Base-by-base conservation (phyloP, 1,140 invertebrate genomes). In the Neotoxoptera formosana region DNA sequence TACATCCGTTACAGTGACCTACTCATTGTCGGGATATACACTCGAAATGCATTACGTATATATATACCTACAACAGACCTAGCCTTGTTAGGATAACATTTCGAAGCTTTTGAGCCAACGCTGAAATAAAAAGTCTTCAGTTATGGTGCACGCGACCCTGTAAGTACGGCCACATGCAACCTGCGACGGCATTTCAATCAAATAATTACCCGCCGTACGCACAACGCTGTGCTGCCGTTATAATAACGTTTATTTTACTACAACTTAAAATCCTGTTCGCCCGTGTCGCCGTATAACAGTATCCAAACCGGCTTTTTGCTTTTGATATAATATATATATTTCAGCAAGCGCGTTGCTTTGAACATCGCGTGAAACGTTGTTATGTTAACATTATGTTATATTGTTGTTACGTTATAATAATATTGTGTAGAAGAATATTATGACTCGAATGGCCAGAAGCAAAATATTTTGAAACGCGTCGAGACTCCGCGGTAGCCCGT, bases 301-400 rank as follows among this genome's bases (percentile, higher is more conserved):
- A 76, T n/a, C 60, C 30, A 76, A 76, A 76, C 60, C 60, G 60
- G 60, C 30, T 76, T 76, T 67, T 76, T 76, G 60, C 60, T 76
- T 76, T 76, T 76, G 14, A 76, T 76, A n/a, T 67, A n/a, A n/a
- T n/a, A n/a, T n/a, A 67, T 60, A n/a, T 76, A n/a, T n/a, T 76
- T 76, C 60, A 76, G 60, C n/a, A 76, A n/a, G n/a, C 60, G 60
- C n/a, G 60, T n/a, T 76, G 60, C 30, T 76, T 67, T 67, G 30
- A n/a, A 76, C 17, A 76, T 76, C 11, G 14, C n/a, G 14, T 76
- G n/a, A 76, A 76, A n/a, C 60, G 14, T 76, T 76, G 60, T 76
- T n/a, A 76, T 53, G 30, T n/a, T 76, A 9, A 67, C n/a, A n/a
- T n/a, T 67, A 67, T n/a, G 60, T 67, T 67, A n/a, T n/a, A 76